Base-by-base conservation (phyloP, 2,113 vertebrate species). In the Plecturocebus donacophilus region DNA sequence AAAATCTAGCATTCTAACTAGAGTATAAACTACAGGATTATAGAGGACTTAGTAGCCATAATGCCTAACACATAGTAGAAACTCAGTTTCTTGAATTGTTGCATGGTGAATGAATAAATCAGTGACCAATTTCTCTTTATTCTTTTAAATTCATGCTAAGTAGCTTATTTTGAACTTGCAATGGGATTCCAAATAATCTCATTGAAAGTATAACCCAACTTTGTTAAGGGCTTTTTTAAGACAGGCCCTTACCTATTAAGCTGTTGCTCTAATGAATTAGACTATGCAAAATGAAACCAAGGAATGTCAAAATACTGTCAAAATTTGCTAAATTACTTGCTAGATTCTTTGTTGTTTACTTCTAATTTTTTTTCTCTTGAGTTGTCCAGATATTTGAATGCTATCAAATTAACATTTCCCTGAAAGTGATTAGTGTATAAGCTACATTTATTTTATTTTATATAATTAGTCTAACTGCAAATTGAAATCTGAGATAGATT, bases 381-480 rank as follows among this genome's bases (percentile, higher is more conserved):
- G 27, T 94, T 96, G 70, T 95, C 52, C 95, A 81, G 42, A 75
- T 68, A 71, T 49, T 91, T 97, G 68, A 94, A 94, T 94, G 56
- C 61, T 96, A 95, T 80, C 68, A 96, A 86, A 90, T 94, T 96
- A 94, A 88, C 42, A 56, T 95, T 80, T 95, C 45, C n/a, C 84
- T 96, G 83, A 95, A 97, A 83, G 86, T 96, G 75, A 96, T 95
- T 95, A 94, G 87, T 95, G 21, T 81, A 71, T 95, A 94, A 96
- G 49, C 84, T 94, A 75, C 27, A 71, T 89, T 92, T 96, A 85
- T 95, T 96, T 97, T 95, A 94, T 97, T 96, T 97, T 77, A 90
- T 45, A 71, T 96, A 94, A 87, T 97, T 95, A 97, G 81, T 84
- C 83, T 90, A 77, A 71, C 71, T 97, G 40, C 89, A 96, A 49